Conservation (phyloP, 2,888 invertebrate genomes). For the Trypoxylon attenuatum region DNA sequence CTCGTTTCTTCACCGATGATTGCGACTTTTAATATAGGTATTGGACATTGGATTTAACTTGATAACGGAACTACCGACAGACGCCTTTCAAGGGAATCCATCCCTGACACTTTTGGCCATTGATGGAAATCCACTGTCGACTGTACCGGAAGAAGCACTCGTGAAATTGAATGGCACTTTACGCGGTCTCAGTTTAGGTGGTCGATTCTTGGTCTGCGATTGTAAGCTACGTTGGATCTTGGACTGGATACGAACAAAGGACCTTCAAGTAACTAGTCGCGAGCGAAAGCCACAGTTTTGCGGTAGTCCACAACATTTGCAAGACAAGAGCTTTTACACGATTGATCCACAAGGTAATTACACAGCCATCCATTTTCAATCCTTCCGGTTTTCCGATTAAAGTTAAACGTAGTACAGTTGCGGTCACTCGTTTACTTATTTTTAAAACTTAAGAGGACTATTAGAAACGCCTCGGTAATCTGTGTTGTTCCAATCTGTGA, state of each 20-base stretch:
- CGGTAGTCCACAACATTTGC: conserved; percentile 86
- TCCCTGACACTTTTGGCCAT: conserved; percentile 90
- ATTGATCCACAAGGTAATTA: conserved; percentile 84
- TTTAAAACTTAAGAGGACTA: background rate
- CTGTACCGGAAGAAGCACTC: conserved; percentile 87
- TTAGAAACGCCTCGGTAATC: too few species aligned
- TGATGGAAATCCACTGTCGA: conserved; percentile 92
- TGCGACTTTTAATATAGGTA: conserved; percentile 76
- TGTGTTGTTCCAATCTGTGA: too few species aligned
- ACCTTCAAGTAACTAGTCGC: conserved; percentile 93
- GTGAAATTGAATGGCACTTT: conserved; percentile 87
- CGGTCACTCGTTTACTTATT: background rate
- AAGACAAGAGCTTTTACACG: conserved; percentile 90
- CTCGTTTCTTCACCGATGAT: background rate
- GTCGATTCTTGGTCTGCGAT: conserved; percentile 91
- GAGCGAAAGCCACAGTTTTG: conserved; percentile 96
- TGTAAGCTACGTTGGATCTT: conserved; percentile 92
- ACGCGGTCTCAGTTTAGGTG: conserved; percentile 90
- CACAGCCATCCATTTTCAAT: too few species aligned
- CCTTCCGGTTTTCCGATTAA: too few species aligned
- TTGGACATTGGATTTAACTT: conserved; percentile 95
- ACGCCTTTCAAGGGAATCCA: conserved; percentile 88
- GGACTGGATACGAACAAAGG: conserved; percentile 91
- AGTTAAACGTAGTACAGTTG: too few species aligned
- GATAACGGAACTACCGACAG: conserved; percentile 85